Evolutionary conservation across 2,797 vertebrate species (phyloP).

Genomic region (Choloepus didactylus): DNA sequence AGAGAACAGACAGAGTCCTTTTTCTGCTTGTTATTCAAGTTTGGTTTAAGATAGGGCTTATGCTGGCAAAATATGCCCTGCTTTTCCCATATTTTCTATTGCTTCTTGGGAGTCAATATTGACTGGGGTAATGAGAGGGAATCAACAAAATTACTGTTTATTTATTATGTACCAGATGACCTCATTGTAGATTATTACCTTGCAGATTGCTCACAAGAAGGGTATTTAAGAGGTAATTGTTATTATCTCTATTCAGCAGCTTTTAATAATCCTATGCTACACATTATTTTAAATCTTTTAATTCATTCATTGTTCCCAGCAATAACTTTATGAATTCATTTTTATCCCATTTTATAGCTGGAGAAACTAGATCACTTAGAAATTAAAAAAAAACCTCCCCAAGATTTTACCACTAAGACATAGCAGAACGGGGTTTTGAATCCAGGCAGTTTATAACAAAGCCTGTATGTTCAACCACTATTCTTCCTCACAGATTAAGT

Average conservation of each 20-base stretch:
- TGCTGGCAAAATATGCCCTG: no score
- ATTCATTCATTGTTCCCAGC: neutral
- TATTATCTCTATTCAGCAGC: neutral
- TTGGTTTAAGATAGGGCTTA: neutral
- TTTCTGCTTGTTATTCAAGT: neutral
- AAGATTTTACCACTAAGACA: neutral
- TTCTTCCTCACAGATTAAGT: neutral
- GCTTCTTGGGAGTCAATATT: neutral
- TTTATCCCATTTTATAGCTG: constrained; percentile 37
- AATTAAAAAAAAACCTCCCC: neutral
- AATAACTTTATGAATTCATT: constrained; percentile 11
- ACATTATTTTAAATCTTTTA: constrained; percentile 32
- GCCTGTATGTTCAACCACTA: neutral
- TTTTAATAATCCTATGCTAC: neutral
- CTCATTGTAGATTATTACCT: neutral
- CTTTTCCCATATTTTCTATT: neutral
- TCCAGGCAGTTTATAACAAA: neutral
- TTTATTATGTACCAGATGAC: neutral
- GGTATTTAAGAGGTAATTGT: neutral
- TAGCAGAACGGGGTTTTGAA: neutral
- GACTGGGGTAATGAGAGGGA: neutral
- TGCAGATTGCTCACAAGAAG: neutral
- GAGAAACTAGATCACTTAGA: neutral
- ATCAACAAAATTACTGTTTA: neutral
- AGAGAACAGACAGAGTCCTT: neutral